Evolutionary conservation across 2,888 invertebrate genomes (phyloP).

Genomic region (Andricus quercusramuli): DNA sequence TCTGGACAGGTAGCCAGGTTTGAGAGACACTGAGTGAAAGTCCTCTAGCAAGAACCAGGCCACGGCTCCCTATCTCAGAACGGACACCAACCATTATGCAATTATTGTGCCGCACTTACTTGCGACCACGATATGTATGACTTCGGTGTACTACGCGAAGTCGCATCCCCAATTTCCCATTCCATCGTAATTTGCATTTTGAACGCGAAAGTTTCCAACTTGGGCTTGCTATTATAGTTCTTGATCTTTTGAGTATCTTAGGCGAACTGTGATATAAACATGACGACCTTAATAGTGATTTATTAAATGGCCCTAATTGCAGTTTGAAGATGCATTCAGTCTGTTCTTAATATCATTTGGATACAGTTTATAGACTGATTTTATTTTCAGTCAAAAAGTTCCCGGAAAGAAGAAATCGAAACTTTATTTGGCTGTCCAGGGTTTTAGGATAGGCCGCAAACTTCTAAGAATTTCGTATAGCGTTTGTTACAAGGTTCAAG

Average conservation of each 20-base stretch:
- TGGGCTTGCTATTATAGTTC: slow-evolving; percentile 44
- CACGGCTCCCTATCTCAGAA: slow-evolving; percentile 69
- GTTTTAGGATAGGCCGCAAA: too few species aligned
- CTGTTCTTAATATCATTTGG: background rate
- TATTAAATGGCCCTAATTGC: background rate
- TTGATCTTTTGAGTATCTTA: slow-evolving; percentile 4
- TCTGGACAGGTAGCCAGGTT: slow-evolving; percentile 23
- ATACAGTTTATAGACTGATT: too few species aligned
- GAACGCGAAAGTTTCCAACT: slow-evolving; percentile 65
- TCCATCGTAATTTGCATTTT: slow-evolving; percentile 60
- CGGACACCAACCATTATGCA: slow-evolving; percentile 65
- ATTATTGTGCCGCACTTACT: slow-evolving; percentile 62
- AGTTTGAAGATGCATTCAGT: slow-evolving; percentile 10
- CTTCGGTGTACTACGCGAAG: slow-evolving; percentile 35
- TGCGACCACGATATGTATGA: slow-evolving; percentile 50
- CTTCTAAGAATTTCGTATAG: too few species aligned
- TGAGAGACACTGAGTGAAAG: slow-evolving; percentile 66
- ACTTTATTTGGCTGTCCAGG: too few species aligned
- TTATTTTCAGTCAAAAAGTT: too few species aligned
- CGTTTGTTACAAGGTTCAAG: too few species aligned
- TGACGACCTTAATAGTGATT: slow-evolving; percentile 25
- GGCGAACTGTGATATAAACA: slow-evolving; percentile 1
- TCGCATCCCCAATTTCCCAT: slow-evolving; percentile 49
- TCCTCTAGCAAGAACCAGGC: slow-evolving; percentile 70
- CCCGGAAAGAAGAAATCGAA: too few species aligned